Base-by-base conservation (phyloP, 2,797 vertebrate species). In the Gobio occitaniae region DNA sequence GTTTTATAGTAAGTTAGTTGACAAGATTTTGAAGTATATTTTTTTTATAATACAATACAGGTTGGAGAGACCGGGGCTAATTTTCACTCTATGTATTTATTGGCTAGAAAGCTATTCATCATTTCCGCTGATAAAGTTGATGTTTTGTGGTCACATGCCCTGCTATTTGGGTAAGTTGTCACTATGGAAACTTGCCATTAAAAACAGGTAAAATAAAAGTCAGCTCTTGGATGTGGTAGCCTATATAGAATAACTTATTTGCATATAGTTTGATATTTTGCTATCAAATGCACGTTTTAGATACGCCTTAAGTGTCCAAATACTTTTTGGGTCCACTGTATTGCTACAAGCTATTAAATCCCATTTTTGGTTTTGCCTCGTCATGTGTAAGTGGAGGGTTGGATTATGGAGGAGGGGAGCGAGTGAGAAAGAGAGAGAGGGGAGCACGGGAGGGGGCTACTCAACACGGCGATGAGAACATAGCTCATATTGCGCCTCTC, bases 381-480 rank as follows among this genome's bases (percentile, higher is more conserved):
- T 92, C 92, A 93, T 68, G 84, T 85, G 78, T 36, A 47, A 91
- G 91, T 92, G 91, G 65, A 91, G 89, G 80, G 87, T 86, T 76
- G 74, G 81, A 83, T 84, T 87, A 87, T 91, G 76, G 44, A 89
- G 82, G 77, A 56, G 56, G 90, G 89, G 79, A 36, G 90, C 88
- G 80, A 36, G 90, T 88, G 80, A 41, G 56, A 6, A n/a, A 69
- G 47, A 59, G 84, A 61, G 32, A 84, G 69, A 70, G 63, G 68
- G 29, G 15, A 78, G 32, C 29, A 59, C 78, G 19, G 84, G 81
- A 81, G 80, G 78, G 41, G 56, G 68, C 87, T 76, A 61, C 72
- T 87, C 84, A 16, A 86, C 89, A 79, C 90, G 88, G 78, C 47
- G 65, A 78, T 80, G 82, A 92, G 92, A 93, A 91, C 93, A 87